Evolutionary conservation across 2,888 invertebrate species (phyloP).

Genomic region (Diachrysia chrysitis): DNA sequence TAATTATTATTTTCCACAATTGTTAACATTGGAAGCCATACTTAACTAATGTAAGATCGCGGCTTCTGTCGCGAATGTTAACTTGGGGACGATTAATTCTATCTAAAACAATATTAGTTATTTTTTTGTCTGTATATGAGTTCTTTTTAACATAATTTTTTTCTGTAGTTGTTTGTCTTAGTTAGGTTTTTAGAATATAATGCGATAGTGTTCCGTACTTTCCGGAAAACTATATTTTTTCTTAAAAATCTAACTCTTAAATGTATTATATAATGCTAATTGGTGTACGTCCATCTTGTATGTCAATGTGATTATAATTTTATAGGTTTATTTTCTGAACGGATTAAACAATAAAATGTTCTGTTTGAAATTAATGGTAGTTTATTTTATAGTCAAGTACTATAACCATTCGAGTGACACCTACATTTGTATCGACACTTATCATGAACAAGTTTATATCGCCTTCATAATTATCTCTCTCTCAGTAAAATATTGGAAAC

Average conservation of each 20-base stretch:
- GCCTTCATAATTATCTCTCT: background rate
- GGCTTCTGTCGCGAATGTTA: slow-evolving; percentile 67
- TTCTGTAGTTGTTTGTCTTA: slow-evolving; percentile 85
- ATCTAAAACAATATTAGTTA: slow-evolving; percentile 79
- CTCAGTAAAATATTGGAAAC: background rate
- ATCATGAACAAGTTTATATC: background rate
- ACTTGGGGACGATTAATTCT: slow-evolving; percentile 74
- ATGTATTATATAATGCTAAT: slow-evolving; percentile 85
- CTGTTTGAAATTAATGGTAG: slow-evolving; percentile 86
- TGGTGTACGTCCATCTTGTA: slow-evolving; percentile 89
- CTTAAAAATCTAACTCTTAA: slow-evolving; percentile 78
- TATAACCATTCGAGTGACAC: slow-evolving; percentile 8
- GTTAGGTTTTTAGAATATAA: slow-evolving; percentile 81
- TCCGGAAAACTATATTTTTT: slow-evolving; percentile 72
- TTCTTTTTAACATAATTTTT: slow-evolving; percentile 76
- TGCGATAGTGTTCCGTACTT: slow-evolving; percentile 77
- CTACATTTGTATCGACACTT: background rate
- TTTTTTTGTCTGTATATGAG: slow-evolving; percentile 88
- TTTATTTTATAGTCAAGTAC: slow-evolving; percentile 66
- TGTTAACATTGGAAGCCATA: slow-evolving; percentile 69
- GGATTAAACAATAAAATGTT: slow-evolving; percentile 89
- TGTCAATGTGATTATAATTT: slow-evolving; percentile 87
- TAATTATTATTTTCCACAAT: slow-evolving; percentile 82
- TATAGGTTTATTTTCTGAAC: slow-evolving; percentile 84
- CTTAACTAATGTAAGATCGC: slow-evolving; percentile 69